Base-by-base conservation (phyloP, 2,888 invertebrate genomes). In the Tetragonisca angustula region DNA sequence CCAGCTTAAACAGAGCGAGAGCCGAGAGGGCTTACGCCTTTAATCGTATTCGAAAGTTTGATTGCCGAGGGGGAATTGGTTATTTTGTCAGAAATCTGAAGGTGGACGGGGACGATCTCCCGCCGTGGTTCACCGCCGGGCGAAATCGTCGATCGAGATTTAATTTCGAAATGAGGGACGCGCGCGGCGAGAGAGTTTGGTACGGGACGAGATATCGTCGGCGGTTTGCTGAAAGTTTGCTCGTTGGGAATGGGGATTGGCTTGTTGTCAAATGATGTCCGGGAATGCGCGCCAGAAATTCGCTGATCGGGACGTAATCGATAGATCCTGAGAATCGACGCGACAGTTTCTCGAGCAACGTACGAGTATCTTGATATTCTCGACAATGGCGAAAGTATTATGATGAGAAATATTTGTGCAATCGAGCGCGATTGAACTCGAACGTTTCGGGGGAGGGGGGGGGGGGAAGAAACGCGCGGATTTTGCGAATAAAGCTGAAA, bases 181-280 rank as follows among this genome's bases (percentile, higher is more conserved):
- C 19, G 4, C 17, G 54, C 4, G 9, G 15, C 24, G 24, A 52
- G 19, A 9, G 43, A 9, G 9, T 27, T 43, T 43, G 43, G 43
- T 3, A 50, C 61, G 13, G 27, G 27, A n/a, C 17, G 50, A 9
- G 74, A 56, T 56, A 27, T 61, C 36, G 50, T 36, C 5, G 24
- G 43, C 21, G 43, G 0, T 9, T 43, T 43, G 43, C 6, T 9
- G 27, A 27, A 67, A 19, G 15, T 19, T 75, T 56, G 4, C n/a
- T 43, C 11, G 74, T 24, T 67, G 65, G 43, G 21, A 65, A 64
- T 9, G 62, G 21, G 13, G 36, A 69, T 75, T 79, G 79, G 76
- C 79, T 59, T 9, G 59, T 21, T 61, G 78, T 72, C 71, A 77
- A 78, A 78, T 62, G 32, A 67, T 36, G 27, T 1, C 24, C 2